Base-by-base conservation (phyloP, 2,888 invertebrate genomes). In the Gasteruption jaculator region DNA sequence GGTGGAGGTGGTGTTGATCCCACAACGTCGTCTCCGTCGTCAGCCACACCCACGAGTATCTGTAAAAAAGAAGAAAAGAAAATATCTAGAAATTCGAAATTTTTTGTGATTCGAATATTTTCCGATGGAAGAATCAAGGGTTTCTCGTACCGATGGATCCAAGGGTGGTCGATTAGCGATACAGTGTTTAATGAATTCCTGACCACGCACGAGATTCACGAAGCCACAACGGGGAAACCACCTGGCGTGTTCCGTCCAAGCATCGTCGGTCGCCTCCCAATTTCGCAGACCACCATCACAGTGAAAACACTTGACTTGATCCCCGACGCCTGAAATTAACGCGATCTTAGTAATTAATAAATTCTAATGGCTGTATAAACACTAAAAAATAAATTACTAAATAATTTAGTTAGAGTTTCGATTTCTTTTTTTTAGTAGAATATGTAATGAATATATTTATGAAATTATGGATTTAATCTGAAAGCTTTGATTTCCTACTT, bases 201-300 rank as follows among this genome's bases (percentile, higher is more conserved):
- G 80, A 8, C 92, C 92, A 65, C 90, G 90, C 33, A 86, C 81
- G 40, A 91, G 76, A 42, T 80, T 73, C 12, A 96, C 81, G 68
- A 84, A 95, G 6, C 83, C 85, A 71, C 95, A 96, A 61, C 81
- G 80, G 1, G 91, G 86, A 76, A 91, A 94, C 92, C 92, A 95
- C 57, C 85, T 80, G 8, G 91, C 92, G 73, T 96, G 96, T 65
- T 95, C 95, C 38, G 82, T 79, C 93, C 94, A 95, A 1, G 93
- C 92, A 63, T 87, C 86, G 69, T 95, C 95, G 12, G 82, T 82
- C 25, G 82, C 80, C 68, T 91, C 87, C 95, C 95, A 96, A 63
- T 86, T 85, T 52, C 87, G 79, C 33, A 96, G 74, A 0, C 93
- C 92, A 29, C 93, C 93, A 69, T 91, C 91, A 71, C 96, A 96